Evolutionary conservation across 2,797 vertebrate genomes (phyloP).

Genomic region (Amniataba percoides): DNA sequence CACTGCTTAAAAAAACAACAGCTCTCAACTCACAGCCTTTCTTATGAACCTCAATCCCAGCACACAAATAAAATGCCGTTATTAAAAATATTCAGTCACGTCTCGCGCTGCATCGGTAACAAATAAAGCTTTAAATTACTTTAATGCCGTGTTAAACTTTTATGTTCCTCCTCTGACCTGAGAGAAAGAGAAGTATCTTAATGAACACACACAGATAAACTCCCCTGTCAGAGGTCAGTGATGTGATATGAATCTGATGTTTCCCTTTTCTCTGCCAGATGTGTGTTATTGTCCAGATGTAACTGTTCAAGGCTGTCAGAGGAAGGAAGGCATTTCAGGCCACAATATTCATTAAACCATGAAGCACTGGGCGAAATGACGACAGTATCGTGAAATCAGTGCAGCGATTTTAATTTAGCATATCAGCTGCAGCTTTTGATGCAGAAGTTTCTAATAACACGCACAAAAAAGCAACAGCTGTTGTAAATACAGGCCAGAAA

Average conservation of each 20-base stretch:
- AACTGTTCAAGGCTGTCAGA: slow-evolving; percentile 23
- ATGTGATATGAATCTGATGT: neutral
- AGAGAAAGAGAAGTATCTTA: slow-evolving; percentile 24
- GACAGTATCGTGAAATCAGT: slow-evolving; percentile 9
- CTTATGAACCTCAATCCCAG: no score
- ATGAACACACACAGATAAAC: neutral
- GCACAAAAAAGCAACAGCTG: slow-evolving; percentile 57
- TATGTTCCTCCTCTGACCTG: neutral
- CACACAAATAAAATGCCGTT: no score
- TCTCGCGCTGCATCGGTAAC: no score
- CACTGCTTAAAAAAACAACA: no score
- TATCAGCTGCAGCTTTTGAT: slow-evolving; percentile 27
- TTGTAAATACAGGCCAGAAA: slow-evolving; percentile 31
- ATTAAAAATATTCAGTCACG: no score
- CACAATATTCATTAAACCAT: slow-evolving; percentile 19
- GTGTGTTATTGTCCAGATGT: slow-evolving; percentile 23
- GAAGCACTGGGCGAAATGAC: slow-evolving; percentile 7
- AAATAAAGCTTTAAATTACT: neutral
- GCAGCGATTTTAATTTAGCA: slow-evolving; percentile 35
- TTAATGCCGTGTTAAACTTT: neutral
- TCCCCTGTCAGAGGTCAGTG: slow-evolving; percentile 6
- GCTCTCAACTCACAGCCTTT: no score
- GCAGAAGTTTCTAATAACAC: slow-evolving; percentile 56
- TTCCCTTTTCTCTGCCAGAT: slow-evolving; percentile 34
- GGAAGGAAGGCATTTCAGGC: neutral